A percentile compares a stretch with the other conserved stretches of the same genome.
Conservation (phyloP, 35 echinoderm and acorn worm genomes). For the Chiridota heheva region DNA sequence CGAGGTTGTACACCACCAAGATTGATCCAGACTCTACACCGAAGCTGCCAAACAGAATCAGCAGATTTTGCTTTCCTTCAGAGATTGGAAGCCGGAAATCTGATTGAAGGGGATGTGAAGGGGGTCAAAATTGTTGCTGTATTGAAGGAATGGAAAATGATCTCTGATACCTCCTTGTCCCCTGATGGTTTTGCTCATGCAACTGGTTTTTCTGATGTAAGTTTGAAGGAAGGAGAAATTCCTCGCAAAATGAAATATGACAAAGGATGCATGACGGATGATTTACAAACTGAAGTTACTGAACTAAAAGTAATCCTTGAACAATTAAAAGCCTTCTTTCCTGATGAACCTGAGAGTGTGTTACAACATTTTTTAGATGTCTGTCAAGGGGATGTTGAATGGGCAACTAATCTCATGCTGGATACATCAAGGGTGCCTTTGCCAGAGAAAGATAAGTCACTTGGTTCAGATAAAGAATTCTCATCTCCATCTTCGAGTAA, state of each 20-base stretch:
- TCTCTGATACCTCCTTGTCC: no score
- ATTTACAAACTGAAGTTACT: background rate
- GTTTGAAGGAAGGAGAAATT: constrained; percentile 2
- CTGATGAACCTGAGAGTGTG: constrained; percentile 13
- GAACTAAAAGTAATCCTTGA: constrained; percentile 18
- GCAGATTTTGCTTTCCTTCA: no score
- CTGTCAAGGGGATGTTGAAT: constrained; percentile 65
- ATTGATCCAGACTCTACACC: no score
- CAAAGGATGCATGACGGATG: constrained; percentile 82
- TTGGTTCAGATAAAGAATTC: background rate
- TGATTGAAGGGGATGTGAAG: no score
- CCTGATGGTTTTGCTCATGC: no score
- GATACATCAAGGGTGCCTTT: background rate
- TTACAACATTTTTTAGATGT: constrained; percentile 41
- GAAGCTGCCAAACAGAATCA: no score
- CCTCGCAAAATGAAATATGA: constrained; percentile 54
- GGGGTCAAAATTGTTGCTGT: no score
- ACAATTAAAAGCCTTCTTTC: constrained; percentile 50
- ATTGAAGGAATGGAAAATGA: no score
- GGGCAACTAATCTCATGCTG: constrained; percentile 69
- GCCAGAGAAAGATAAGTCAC: background rate
- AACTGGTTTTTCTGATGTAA: no score
- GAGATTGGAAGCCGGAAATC: no score
- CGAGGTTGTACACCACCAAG: no score
- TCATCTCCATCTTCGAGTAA: background rate